Conservation (phyloP, 1,140 invertebrate genomes). For the Drosophila repleta region DNA sequence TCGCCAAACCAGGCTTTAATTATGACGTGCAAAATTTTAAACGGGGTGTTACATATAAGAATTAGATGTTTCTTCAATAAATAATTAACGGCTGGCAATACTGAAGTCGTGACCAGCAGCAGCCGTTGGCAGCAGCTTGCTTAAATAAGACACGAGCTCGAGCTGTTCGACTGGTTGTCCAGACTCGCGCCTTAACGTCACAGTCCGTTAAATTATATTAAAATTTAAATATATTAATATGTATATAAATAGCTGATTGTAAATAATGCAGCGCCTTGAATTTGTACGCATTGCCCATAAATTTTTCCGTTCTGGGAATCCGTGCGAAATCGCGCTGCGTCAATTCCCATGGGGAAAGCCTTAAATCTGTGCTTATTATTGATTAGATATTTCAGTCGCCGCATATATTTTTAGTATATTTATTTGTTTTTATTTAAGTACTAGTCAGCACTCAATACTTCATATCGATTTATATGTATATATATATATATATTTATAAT, state of each 20-base stretch:
- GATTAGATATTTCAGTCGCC: conserved; percentile 33
- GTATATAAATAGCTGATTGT: conserved; percentile 6
- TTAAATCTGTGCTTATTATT: conserved; percentile 22
- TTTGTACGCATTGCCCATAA: conserved; percentile 9
- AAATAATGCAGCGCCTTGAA: not conserved
- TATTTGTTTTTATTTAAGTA: conserved; percentile 7
- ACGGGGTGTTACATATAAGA: not conserved
- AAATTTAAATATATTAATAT: not conserved
- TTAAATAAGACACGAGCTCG: no score
- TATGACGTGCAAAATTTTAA: not conserved
- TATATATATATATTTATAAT: conserved; percentile 51
- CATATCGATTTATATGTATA: conserved; percentile 56
- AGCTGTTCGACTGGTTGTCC: no score
- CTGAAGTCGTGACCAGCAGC: not conserved
- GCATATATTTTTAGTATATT: no score
- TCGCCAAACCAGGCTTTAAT: not conserved
- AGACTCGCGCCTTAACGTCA: not conserved
- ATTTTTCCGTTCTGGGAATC: conserved; percentile 24
- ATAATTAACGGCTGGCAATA: not conserved
- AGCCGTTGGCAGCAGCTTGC: no score
- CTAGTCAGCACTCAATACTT: conserved; percentile 18
- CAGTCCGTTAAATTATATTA: not conserved
- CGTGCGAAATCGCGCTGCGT: conserved; percentile 31
- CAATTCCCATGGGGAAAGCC: conserved; percentile 35
- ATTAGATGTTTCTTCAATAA: not conserved